phyloP scores from a whole-genome alignment of 2,888 invertebrate genomes.

The Sinohyriopsis cumingii region DNA sequence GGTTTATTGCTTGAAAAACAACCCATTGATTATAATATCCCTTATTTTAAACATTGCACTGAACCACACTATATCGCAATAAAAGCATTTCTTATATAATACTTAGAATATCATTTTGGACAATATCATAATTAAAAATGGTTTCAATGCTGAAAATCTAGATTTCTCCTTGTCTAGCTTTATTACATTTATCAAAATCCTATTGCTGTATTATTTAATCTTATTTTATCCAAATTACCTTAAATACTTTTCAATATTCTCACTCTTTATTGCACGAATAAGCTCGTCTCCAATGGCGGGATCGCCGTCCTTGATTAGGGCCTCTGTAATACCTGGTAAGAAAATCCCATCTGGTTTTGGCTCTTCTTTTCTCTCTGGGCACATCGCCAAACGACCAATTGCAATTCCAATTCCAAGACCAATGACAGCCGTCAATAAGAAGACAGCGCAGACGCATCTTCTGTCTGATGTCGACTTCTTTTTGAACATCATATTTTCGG shows the following conservation, averaged over 20 bases:
- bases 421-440: constrained; percentile 5
- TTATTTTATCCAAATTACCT: constrained; percentile 25
- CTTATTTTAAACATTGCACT: too few relatives aligned
- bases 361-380: constrained; percentile 18
- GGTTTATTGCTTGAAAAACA: too few relatives aligned
- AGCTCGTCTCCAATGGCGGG: constrained; percentile 33
- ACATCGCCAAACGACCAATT: constrained; percentile 39
- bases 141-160: not conserved
- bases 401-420: constrained; percentile 35
- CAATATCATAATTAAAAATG: too few relatives aligned
- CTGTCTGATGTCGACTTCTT: too few relatives aligned
- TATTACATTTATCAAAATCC: not conserved
- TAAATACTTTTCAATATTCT: constrained; percentile 43
- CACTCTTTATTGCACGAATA: constrained; percentile 31
- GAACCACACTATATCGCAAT: too few relatives aligned
- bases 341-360: constrained; percentile 23
- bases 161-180: too few relatives aligned
- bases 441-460: too few relatives aligned
- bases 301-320: constrained; percentile 42
- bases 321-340: constrained; percentile 15
- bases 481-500: too few relatives aligned
- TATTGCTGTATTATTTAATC: not conserved
- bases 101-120: too few relatives aligned
- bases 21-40: too few relatives aligned
- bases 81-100: too few relatives aligned